Conservation (phyloP, 2,113 vertebrate species). For the Eptesicus fuscus region DNA sequence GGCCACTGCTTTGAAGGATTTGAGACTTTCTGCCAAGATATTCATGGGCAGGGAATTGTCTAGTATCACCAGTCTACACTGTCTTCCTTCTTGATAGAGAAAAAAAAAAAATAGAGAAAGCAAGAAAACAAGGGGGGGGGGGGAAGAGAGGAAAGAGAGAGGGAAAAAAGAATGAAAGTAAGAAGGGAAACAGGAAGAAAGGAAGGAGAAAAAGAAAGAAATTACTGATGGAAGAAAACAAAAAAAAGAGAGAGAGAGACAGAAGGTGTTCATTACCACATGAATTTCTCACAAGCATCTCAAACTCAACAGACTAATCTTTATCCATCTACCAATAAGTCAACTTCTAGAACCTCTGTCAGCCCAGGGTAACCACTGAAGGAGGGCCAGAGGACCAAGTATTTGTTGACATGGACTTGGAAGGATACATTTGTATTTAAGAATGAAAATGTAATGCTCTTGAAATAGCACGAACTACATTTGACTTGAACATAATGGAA, state of each 20-base stretch:
- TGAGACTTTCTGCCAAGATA: not conserved
- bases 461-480: not conserved
- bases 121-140: not conserved
- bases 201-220: not conserved
- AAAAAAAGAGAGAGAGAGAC: not conserved
- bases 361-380: not conserved
- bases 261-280: not conserved
- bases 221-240: not conserved
- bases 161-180: not conserved
- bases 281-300: not conserved
- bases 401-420: not conserved
- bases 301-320: not conserved
- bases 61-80: not conserved
- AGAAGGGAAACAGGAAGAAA: not conserved
- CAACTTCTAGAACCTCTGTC: not conserved
- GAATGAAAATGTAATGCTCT: not conserved
- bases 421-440: not conserved
- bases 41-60: not conserved
- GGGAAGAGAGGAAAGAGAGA: not conserved
- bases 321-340: not conserved
- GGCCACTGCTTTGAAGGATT: not conserved
- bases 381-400: not conserved
- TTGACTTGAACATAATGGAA: not conserved
- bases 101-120: not conserved
- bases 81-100: not conserved